Conservation (phyloP, 2,888 invertebrate species). For the Sylvicola cinctus region DNA sequence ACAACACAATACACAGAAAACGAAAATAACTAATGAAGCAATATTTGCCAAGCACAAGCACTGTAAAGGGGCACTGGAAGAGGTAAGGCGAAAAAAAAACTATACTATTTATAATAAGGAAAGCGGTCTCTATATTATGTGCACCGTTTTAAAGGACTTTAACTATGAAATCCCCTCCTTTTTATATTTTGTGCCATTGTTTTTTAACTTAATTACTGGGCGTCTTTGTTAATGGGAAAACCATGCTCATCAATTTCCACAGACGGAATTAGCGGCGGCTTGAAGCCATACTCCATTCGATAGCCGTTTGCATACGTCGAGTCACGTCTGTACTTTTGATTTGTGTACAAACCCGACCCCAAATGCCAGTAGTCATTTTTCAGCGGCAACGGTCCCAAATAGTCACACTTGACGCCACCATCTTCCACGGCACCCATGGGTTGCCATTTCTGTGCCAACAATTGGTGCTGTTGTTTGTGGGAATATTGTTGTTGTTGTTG, state of each 20-base stretch:
- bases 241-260: constrained; percentile 58
- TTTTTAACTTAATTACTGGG: neutral
- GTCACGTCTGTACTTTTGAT: constrained; percentile 23
- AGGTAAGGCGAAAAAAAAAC: too few relatives aligned
- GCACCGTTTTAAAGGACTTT: too few relatives aligned
- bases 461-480: constrained; percentile 3
- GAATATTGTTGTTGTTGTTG: constrained; percentile 6
- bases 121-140: too few relatives aligned
- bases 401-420: constrained; percentile 13
- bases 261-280: constrained; percentile 62
- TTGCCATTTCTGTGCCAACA: constrained; percentile 1
- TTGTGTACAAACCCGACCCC: neutral
- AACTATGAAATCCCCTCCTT: too few relatives aligned
- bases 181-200: neutral
- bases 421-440: constrained; percentile 5
- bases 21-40: too few relatives aligned
- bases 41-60: too few relatives aligned
- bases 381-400: constrained; percentile 32
- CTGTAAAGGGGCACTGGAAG: too few relatives aligned
- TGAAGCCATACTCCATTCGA: constrained; percentile 63
- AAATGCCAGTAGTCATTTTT: constrained; percentile 10
- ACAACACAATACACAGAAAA: too few relatives aligned
- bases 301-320: constrained; percentile 37
- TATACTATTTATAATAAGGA: too few relatives aligned
- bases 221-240: constrained; percentile 30